These are phyloP conservation scores for Pectinophora gossypiella DNA, from an alignment of 1,140 invertebrate genomes.

Conservation along the genomic window DNA sequence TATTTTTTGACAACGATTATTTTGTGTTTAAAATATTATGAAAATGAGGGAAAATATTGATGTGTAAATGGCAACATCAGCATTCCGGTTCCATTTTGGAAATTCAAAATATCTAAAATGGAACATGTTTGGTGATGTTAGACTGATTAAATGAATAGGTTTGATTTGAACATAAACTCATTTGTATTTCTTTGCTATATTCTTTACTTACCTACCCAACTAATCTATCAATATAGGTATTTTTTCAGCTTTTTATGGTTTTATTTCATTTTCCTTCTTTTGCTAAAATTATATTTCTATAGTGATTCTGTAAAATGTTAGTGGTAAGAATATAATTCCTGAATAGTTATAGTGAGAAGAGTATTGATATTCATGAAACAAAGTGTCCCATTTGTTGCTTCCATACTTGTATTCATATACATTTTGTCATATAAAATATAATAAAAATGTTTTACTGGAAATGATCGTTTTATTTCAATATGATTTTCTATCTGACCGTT, in stretches of 20 bases:
- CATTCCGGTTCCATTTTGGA: conserved; percentile 33
- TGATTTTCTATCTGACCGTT: too few relatives aligned
- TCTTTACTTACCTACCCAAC: background rate
- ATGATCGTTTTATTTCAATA: conserved; percentile 4
- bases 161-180: too few relatives aligned
- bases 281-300: too few relatives aligned
- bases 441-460: conserved; percentile 20
- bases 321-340: conserved; percentile 30
- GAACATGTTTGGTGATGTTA: conserved; percentile 38
- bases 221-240: background rate
- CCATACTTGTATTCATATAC: conserved; percentile 59
- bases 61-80: conserved; percentile 41
- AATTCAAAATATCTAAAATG: conserved; percentile 12
- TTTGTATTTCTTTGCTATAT: background rate
- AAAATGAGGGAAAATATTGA: too few relatives aligned
- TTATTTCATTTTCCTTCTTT: too few relatives aligned
- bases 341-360: conserved; percentile 24
- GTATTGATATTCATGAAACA: conserved; percentile 10
- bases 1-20: too few relatives aligned
- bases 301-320: too few relatives aligned
- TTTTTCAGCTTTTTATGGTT: too few relatives aligned
- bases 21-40: too few relatives aligned
- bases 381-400: conserved; percentile 62
- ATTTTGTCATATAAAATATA: conserved; percentile 53
- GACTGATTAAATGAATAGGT: conserved; percentile 34